Conservation (phyloP, 1,140 invertebrate genomes). For the Alviniconcha marisindica region DNA sequence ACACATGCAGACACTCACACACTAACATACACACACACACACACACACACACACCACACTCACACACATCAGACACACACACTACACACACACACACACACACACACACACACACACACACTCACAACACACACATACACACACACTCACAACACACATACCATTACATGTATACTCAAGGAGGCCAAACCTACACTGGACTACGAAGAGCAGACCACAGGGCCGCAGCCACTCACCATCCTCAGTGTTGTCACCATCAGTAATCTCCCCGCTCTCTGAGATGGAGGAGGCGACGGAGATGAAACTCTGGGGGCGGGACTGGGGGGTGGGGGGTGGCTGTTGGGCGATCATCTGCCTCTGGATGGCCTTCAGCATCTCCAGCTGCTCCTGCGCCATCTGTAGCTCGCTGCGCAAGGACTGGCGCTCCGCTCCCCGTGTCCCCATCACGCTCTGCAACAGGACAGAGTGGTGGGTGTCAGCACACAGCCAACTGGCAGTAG, state of each 20-base stretch:
- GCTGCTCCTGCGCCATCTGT: constrained; percentile 83
- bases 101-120: neutral
- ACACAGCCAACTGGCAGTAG: too few relatives aligned
- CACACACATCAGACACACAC: neutral
- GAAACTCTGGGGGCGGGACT: constrained; percentile 55
- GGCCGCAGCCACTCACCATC: constrained; percentile 24
- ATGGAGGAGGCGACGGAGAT: constrained; percentile 58
- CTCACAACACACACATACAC: neutral
- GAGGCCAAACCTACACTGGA: too few relatives aligned
- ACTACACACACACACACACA: neutral
- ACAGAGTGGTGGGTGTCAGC: too few relatives aligned
- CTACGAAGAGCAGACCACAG: too few relatives aligned
- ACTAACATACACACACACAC: too few relatives aligned
- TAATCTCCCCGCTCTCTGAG: constrained; percentile 38
- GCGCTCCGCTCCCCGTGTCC: constrained; percentile 85
- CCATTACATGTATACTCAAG: too few relatives aligned
- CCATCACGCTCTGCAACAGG: constrained; percentile 85
- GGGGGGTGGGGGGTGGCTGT: constrained; percentile 26
- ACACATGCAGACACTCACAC: too few relatives aligned
- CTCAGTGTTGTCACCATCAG: constrained; percentile 25
- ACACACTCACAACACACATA: neutral
- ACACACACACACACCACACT: too few relatives aligned
- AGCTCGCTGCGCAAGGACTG: constrained; percentile 85
- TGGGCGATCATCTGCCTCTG: constrained; percentile 55
- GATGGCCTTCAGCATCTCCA: constrained; percentile 78